Percentiles rank a stretch among this genome's conserved stretches.
phyloP scores from a whole-genome alignment of 2,797 vertebrate genomes.

The Karalla daura region DNA sequence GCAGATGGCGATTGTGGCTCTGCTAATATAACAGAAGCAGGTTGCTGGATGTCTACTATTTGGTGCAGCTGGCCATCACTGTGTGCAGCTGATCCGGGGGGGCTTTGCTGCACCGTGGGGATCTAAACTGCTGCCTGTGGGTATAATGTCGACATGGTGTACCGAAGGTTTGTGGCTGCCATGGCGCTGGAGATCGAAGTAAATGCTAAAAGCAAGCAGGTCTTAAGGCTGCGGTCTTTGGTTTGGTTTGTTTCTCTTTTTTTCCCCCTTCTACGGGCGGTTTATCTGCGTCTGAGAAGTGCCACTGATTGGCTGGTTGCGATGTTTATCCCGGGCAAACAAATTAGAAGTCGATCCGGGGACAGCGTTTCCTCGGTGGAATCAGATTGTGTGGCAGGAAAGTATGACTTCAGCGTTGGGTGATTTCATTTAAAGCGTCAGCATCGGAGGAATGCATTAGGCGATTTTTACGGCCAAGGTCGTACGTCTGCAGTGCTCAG shows the following conservation, averaged over 20 bases:
- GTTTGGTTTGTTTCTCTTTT: too few relatives aligned
- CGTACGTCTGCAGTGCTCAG: constrained; percentile 23
- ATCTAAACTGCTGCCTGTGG: constrained; percentile 55
- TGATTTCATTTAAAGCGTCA: constrained; percentile 26
- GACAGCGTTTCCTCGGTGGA: too few relatives aligned
- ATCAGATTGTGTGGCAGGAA: too few relatives aligned
- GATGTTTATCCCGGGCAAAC: too few relatives aligned
- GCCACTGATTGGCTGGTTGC: too few relatives aligned
- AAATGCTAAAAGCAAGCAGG: constrained; percentile 10
- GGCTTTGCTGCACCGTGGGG: constrained; percentile 16
- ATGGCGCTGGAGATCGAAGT: constrained; percentile 19
- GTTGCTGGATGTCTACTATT: constrained; percentile 49
- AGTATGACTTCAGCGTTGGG: constrained; percentile 28
- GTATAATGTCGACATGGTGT: constrained; percentile 20
- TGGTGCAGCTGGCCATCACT: constrained; percentile 52
- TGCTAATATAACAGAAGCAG: constrained; percentile 61
- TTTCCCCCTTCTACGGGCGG: too few relatives aligned
- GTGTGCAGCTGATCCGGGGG: constrained; percentile 43
- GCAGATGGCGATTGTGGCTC: constrained; percentile 70
- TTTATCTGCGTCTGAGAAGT: too few relatives aligned
- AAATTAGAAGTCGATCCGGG: too few relatives aligned
- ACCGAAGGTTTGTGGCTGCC: constrained; percentile 25
- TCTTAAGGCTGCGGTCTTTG: too few relatives aligned
- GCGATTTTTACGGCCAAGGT: constrained; percentile 34
- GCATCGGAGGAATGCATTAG: constrained; percentile 41